A percentile compares a stretch with the other conserved stretches of the same genome.
These are phyloP conservation scores for Copsychus sechellarum DNA, from an alignment of 2,113 vertebrate genomes.

Conservation along the genomic window DNA sequence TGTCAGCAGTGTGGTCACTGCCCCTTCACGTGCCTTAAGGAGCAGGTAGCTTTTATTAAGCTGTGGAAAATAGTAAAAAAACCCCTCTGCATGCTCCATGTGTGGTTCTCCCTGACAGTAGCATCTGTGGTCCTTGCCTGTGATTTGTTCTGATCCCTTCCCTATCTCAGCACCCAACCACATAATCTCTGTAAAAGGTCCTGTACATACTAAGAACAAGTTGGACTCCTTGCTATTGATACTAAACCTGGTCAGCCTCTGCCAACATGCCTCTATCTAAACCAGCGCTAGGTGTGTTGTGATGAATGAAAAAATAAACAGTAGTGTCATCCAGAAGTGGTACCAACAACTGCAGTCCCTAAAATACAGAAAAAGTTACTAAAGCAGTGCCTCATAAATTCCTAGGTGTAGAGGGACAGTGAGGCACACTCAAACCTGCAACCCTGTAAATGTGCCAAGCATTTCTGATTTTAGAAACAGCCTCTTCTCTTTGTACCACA, in stretches of 20 bases:
- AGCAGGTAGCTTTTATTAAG: not conserved
- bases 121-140: not conserved
- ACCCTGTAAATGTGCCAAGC: not conserved
- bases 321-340: not conserved
- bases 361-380: not conserved
- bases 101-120: not conserved
- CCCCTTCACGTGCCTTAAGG: not conserved
- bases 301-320: not conserved
- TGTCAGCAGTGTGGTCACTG: not conserved
- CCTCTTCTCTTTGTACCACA: not conserved
- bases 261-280: not conserved
- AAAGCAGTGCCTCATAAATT: not conserved
- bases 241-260: not conserved
- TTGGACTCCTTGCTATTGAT: not conserved
- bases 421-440: not conserved
- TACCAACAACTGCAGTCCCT: not conserved
- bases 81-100: not conserved
- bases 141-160: not conserved
- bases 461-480: not conserved
- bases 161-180: rapidly evolving
- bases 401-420: not conserved
- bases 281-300: not conserved
- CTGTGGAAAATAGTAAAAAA: not conserved
- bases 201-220: not conserved
- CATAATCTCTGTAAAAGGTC: not conserved